Evolutionary conservation across 2,113 vertebrate genomes (phyloP).

Genomic region (Hippocampus comes): DNA sequence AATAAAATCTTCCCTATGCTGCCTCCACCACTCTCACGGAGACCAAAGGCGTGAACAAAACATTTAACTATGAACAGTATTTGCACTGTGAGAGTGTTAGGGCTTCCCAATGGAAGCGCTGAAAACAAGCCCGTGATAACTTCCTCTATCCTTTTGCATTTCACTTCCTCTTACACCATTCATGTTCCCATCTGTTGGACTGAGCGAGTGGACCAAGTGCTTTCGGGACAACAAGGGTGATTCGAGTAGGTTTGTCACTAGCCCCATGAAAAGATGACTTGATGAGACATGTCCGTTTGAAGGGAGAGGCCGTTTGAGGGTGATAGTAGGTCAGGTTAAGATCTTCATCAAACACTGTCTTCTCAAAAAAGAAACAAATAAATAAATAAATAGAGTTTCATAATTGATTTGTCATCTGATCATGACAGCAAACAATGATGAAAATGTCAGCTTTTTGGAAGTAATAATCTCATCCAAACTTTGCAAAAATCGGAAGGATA

Average conservation of each 20-base stretch:
- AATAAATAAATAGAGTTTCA: not conserved
- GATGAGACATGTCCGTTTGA: not conserved
- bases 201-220: constrained; percentile 59
- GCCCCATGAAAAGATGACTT: constrained; percentile 52
- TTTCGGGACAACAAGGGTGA: constrained; percentile 44
- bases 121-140: constrained; percentile 51
- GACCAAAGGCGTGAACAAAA: not conserved
- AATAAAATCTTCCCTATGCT: not conserved
- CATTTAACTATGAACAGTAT: not conserved
- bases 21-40: not conserved
- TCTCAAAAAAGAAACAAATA: not conserved
- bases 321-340: not conserved
- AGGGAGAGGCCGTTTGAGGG: constrained; percentile 5
- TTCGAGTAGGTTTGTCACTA: constrained; percentile 46
- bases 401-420: not conserved
- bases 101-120: not conserved
- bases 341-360: not conserved
- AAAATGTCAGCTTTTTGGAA: not conserved
- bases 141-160: constrained; percentile 62
- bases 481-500: not conserved
- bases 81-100: not conserved
- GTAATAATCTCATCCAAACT: not conserved
- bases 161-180: constrained; percentile 56
- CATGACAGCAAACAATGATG: not conserved
- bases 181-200: constrained; percentile 74